A percentile compares a stretch with the other conserved stretches of the same genome.
phyloP scores from a whole-genome alignment of 2,888 invertebrate species.

The Polymixis lichenea region DNA sequence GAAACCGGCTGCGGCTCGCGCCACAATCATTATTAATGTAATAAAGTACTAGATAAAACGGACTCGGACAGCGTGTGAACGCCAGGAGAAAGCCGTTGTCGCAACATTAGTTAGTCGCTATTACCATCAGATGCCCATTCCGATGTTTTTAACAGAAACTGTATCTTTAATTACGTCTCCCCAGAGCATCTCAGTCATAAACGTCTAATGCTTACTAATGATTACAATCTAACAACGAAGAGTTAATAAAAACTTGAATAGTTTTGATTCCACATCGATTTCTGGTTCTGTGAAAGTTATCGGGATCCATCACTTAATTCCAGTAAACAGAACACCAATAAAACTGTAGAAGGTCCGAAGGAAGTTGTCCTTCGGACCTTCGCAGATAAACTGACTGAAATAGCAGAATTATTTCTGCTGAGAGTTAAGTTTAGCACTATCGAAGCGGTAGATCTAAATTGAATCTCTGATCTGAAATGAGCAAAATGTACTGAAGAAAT shows the following conservation, averaged over 20 bases:
- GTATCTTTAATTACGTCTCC: constrained; percentile 75
- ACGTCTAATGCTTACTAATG: constrained; percentile 75
- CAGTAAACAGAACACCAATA: constrained; percentile 60
- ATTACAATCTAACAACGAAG: constrained; percentile 73
- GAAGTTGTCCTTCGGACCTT: constrained; percentile 64
- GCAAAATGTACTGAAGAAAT: constrained; percentile 78
- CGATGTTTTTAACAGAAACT: constrained; percentile 75
- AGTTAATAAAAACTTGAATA: constrained; percentile 70
- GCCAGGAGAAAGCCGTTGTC: constrained; percentile 87
- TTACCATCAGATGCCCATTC: constrained; percentile 79
- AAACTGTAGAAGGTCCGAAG: constrained; percentile 66
- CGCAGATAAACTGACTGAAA: constrained; percentile 75
- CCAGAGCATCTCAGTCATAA: constrained; percentile 71
- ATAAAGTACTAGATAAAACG: constrained; percentile 89
- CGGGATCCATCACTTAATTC: constrained; percentile 51
- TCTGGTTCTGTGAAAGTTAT: constrained; percentile 67
- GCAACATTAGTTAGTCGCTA: constrained; percentile 83
- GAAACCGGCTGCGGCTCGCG: constrained; percentile 87
- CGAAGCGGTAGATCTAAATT: constrained; percentile 83
- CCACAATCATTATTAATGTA: constrained; percentile 88
- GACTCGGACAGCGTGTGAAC: constrained; percentile 89
- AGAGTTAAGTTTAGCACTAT: constrained; percentile 75
- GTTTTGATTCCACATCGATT: constrained; percentile 61
- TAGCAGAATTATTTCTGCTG: constrained; percentile 76
- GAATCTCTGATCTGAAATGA: constrained; percentile 81